Evolutionary conservation across 2,888 invertebrate species (phyloP), one percentile per base, ranked within the genome.

Genomic region (Lasioglossum marginatum): DNA sequence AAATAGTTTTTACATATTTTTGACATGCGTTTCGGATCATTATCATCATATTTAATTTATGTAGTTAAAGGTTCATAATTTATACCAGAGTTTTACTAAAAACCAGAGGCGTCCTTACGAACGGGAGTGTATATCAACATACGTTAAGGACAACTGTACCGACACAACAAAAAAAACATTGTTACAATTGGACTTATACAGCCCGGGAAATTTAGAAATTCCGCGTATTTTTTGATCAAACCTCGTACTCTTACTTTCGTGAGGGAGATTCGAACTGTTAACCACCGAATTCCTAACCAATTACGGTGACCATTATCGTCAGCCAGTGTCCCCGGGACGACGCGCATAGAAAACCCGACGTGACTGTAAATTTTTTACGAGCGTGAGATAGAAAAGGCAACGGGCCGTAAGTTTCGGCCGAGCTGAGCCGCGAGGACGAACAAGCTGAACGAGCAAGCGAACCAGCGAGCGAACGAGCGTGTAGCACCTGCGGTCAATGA

Each of bases 401-500:
- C 74, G 83, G 73, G 74, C 85, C 71, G 83, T 60, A 87, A 87
- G 86, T 90, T 90, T 89, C 81, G 88, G 86, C 77, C 86, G 82
- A 31, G 48, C 2, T 31, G 2, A 5, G 63, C 60, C 76, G 37
- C 83, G 88, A 87, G 87, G 88, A 88, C 87, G 87, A 86, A 81
- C 85, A 78, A 76, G 74, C 81, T 82, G 80, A 83, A 79, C 77
- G 80, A 77, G 76, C 78, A 78, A 77, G 76, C 80, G 82, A 85
- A 81, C 78, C 70, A 81, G 76, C 83, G 87, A 88, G 73, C 84
- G 82, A 87, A 82, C 86, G 86, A 88, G 88, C 91, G 92, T 88
- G 92, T 92, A 93, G 93, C 94, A 95, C 94, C 94, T 94, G 94
- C 94, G 95, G 95, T 95, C 95, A 93, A 93, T 91, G 95, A 95